These are phyloP conservation scores for Suillia variegata DNA, from an alignment of 2,888 invertebrate genomes.

Conservation along the genomic window DNA sequence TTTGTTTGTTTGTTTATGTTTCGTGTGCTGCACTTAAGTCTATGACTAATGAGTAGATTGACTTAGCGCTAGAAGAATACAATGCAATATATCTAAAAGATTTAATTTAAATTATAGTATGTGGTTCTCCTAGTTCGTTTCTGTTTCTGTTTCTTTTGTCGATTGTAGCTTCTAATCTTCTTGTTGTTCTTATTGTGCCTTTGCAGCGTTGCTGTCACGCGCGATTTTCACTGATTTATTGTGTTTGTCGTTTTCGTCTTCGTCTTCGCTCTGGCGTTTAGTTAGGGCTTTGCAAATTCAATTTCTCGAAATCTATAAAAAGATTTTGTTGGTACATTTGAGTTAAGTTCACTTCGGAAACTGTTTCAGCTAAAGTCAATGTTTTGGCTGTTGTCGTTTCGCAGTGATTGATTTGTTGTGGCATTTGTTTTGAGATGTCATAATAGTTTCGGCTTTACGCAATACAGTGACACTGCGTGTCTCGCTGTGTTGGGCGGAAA, in stretches of 20 bases:
- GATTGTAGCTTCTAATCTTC: slow-evolving; percentile 24
- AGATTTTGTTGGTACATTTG: slow-evolving; percentile 37
- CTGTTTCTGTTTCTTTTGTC: not conserved
- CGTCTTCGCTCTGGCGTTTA: slow-evolving; percentile 36
- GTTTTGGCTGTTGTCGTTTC: slow-evolving; percentile 26
- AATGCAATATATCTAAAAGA: no score
- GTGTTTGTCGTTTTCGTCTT: slow-evolving; percentile 1
- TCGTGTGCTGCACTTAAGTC: no score
- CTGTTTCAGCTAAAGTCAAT: slow-evolving; percentile 17
- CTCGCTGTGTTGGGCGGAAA: not conserved
- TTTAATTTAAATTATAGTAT: no score
- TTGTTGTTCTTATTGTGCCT: slow-evolving; percentile 19
- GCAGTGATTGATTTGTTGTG: slow-evolving; percentile 45
- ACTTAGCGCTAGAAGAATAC: no score
- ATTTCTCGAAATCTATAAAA: slow-evolving; percentile 51
- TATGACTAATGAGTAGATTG: no score
- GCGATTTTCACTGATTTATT: slow-evolving; percentile 5
- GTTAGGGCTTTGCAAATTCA: slow-evolving; percentile 44
- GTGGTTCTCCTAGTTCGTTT: not conserved
- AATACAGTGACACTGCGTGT: slow-evolving; percentile 17
- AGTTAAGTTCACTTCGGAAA: not conserved
- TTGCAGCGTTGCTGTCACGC: slow-evolving; percentile 15
- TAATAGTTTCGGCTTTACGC: slow-evolving; percentile 34
- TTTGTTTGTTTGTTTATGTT: not conserved
- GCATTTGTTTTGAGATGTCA: slow-evolving; percentile 32